These are phyloP conservation scores for Lasioglossum lativentre DNA, from an alignment of 2,888 invertebrate genomes.

Conservation along the genomic window DNA sequence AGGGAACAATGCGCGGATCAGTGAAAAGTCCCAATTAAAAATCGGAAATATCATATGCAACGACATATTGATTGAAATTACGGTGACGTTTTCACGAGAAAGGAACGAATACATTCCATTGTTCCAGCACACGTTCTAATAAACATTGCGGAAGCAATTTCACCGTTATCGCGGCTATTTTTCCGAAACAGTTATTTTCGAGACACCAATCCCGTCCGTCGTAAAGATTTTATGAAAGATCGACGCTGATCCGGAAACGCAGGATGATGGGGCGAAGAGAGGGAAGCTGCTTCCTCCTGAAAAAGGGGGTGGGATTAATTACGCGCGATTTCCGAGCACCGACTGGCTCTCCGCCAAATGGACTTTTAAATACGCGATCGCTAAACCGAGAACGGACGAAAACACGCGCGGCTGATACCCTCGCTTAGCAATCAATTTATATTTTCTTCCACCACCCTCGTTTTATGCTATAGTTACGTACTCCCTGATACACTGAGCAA, in stretches of 20 bases:
- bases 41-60: no score
- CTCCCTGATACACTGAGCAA: background rate
- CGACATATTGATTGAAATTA: no score
- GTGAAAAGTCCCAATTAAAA: no score
- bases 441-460: background rate
- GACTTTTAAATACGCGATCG: constrained; percentile 33
- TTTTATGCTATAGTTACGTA: background rate
- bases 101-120: background rate
- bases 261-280: background rate
- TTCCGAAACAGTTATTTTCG: background rate
- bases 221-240: constrained; percentile 26
- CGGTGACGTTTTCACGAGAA: background rate
- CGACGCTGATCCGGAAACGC: background rate
- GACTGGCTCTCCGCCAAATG: constrained; percentile 50
- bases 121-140: background rate
- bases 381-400: constrained; percentile 9
- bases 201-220: background rate
- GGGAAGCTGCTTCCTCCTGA: background rate
- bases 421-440: constrained; percentile 5
- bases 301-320: constrained; percentile 49
- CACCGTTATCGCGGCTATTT: background rate
- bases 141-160: background rate
- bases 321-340: constrained; percentile 45
- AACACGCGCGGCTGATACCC: constrained; percentile 14
- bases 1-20: no score